Conservation (phyloP, 2,113 vertebrate species). For the Mohoua ochrocephala region DNA sequence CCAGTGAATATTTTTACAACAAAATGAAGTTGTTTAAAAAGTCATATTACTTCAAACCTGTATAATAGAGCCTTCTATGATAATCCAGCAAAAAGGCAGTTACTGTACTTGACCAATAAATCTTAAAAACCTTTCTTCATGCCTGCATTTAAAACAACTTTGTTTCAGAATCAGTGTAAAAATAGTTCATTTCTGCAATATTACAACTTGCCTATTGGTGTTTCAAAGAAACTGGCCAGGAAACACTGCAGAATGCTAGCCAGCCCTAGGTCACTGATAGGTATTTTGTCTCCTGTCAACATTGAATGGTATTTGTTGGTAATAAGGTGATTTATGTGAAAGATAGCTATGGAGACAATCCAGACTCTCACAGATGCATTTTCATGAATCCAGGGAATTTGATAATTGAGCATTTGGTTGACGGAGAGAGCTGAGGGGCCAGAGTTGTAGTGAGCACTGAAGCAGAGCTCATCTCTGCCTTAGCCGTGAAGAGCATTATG, state of each 20-base stretch:
- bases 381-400: not conserved
- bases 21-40: not conserved
- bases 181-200: not conserved
- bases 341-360: not conserved
- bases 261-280: not conserved
- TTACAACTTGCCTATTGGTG: not conserved
- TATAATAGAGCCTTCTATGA: not conserved
- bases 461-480: not conserved
- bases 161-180: not conserved
- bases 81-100: not conserved
- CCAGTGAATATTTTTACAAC: not conserved
- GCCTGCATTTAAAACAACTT: not conserved
- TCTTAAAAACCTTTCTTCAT: not conserved
- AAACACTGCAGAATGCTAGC: not conserved
- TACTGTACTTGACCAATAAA: not conserved
- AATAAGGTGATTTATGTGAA: not conserved
- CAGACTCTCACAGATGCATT: not conserved
- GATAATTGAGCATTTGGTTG: not conserved
- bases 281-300: not conserved
- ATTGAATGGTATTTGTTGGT: not conserved
- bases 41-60: not conserved
- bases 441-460: not conserved
- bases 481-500: not conserved
- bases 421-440: not conserved
- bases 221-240: not conserved